A percentile compares a stretch with the other conserved stretches of the same genome.
Evolutionary conservation across 1,140 invertebrate genomes (phyloP).

Genomic region (Lanistes nyassanus): DNA sequence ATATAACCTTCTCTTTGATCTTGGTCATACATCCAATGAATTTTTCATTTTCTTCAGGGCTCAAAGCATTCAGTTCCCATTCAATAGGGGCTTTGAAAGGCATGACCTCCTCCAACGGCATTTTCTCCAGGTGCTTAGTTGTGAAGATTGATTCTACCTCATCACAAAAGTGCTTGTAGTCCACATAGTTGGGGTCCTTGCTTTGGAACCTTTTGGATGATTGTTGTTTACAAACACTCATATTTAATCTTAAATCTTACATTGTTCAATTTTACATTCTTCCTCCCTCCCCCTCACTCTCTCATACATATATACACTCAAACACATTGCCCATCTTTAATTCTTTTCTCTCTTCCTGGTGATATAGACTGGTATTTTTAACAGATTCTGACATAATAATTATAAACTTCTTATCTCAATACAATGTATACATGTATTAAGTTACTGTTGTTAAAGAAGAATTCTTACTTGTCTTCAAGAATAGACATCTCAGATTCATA

Average conservation of each 20-base stretch:
- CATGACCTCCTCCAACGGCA: slow-evolving; percentile 55
- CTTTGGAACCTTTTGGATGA: slow-evolving; percentile 50
- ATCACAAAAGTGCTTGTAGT: slow-evolving; percentile 63
- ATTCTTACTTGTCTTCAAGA: slow-evolving; percentile 63
- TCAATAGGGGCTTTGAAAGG: slow-evolving; percentile 59
- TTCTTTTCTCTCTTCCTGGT: no score
- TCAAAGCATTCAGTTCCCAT: slow-evolving; percentile 54
- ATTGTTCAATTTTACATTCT: no score
- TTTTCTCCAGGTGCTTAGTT: slow-evolving; percentile 64
- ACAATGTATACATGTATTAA: no score
- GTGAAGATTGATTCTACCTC: slow-evolving; percentile 67
- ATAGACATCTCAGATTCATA: slow-evolving; percentile 62
- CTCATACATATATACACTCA: no score
- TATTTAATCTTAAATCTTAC: no score
- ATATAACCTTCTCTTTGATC: slow-evolving; percentile 58
- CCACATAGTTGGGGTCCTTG: slow-evolving; percentile 53
- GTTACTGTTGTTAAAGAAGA: no score
- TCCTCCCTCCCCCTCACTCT: no score
- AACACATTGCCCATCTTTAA: no score
- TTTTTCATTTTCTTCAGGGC: slow-evolving; percentile 40
- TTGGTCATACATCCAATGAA: slow-evolving; percentile 50
- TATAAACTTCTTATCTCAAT: no score
- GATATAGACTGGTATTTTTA: no score
- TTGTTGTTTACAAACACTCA: background rate
- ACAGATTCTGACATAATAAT: no score